Percentiles rank a stretch among this genome's conserved stretches.
These are phyloP conservation scores for Zonotrichia leucophrys DNA, from an alignment of 2,113 vertebrate genomes.

Conservation along the genomic window DNA sequence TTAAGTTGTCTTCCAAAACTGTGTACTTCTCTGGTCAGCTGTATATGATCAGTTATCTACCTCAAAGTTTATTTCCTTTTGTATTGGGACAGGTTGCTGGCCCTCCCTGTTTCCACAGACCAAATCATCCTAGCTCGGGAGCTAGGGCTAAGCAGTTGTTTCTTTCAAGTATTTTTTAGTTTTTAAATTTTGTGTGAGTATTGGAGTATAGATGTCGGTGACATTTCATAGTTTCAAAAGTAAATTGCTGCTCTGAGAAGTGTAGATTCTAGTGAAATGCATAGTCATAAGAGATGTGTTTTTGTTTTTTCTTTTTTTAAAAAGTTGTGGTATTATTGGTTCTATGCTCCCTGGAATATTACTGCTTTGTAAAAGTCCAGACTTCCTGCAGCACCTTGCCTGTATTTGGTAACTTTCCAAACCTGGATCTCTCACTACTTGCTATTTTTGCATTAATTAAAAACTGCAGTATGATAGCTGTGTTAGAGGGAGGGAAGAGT, in stretches of 20 bases:
- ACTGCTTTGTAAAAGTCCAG: conserved; percentile 85
- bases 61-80: conserved; percentile 96
- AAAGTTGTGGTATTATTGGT: conserved; percentile 88
- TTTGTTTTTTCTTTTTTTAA: conserved; percentile 73
- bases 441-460: conserved; percentile 82
- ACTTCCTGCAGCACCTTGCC: conserved; percentile 78
- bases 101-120: conserved; percentile 95
- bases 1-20: conserved; percentile 92
- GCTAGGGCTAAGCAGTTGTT: conserved; percentile 89
- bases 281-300: conserved; percentile 81
- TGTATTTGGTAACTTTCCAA: conserved; percentile 73
- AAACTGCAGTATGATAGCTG: conserved; percentile 81
- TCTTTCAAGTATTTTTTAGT: conserved; percentile 86
- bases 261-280: conserved; percentile 85
- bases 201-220: conserved; percentile 86
- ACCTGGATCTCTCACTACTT: conserved; percentile 79
- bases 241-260: conserved; percentile 87
- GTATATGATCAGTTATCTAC: conserved; percentile 96
- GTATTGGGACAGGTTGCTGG: conserved; percentile 92
- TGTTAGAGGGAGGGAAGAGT: conserved; percentile 79
- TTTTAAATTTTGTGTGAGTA: conserved; percentile 84
- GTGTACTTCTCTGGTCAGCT: conserved; percentile 93
- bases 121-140: conserved; percentile 95
- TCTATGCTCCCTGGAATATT: conserved; percentile 85
- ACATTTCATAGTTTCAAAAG: conserved; percentile 90